These are phyloP conservation scores for Neoaliturus tenellus DNA, from an alignment of 2,888 invertebrate genomes.

Conservation along the genomic window DNA sequence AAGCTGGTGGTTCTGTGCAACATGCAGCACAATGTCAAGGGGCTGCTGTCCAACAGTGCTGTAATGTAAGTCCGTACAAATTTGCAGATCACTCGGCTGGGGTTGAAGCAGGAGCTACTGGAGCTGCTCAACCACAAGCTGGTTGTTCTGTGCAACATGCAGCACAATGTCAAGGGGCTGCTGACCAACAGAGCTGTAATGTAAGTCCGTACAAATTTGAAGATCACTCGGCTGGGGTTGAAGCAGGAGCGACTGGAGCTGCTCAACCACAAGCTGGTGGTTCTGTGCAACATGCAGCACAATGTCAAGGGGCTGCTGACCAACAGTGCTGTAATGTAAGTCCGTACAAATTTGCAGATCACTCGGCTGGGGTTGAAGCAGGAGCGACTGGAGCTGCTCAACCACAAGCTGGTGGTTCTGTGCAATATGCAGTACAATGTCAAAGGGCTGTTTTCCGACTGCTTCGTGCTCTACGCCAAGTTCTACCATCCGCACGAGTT, in stretches of 20 bases:
- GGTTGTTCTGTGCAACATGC: neutral
- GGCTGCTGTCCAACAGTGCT: neutral
- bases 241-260: neutral
- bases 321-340: neutral
- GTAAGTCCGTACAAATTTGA: no score
- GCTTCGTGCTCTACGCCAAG: conserved; percentile 5
- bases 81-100: neutral
- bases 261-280: neutral
- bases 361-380: neutral
- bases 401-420: neutral
- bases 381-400: neutral
- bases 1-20: neutral
- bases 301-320: conserved; percentile 1
- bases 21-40: conserved; percentile 18
- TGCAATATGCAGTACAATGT: conserved; percentile 11
- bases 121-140: conserved; percentile 9
- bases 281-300: conserved; percentile 1
- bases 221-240: neutral
- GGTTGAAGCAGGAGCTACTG: neutral
- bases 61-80: neutral
- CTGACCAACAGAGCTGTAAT: no score
- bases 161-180: neutral
- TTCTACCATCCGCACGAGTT: neutral
- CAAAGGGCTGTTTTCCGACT: neutral
- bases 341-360: neutral